These are phyloP conservation scores for Hyalella azteca DNA, from an alignment of 2,888 invertebrate species.

Conservation along the genomic window DNA sequence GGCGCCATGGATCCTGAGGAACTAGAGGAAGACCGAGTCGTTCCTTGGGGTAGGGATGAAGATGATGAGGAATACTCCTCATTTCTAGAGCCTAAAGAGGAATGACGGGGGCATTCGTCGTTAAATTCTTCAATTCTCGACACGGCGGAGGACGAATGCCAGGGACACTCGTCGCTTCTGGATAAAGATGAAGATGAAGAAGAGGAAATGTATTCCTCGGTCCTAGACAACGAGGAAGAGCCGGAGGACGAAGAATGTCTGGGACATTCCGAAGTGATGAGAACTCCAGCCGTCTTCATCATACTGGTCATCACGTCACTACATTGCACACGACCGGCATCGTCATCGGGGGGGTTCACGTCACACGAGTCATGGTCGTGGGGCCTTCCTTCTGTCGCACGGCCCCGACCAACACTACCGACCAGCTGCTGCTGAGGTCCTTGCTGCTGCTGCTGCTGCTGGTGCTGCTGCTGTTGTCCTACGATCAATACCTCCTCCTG, in stretches of 20 bases:
- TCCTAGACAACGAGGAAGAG: too few species aligned
- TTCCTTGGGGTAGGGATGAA: too few species aligned
- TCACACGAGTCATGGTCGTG: not conserved
- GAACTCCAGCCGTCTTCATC: too few species aligned
- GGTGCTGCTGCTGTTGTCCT: not conserved
- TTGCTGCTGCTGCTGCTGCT: not conserved
- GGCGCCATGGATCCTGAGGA: not conserved
- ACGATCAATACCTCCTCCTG: constrained; percentile 21
- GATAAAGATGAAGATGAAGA: too few species aligned
- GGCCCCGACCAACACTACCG: not conserved
- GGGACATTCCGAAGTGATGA: not conserved
- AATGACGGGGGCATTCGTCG: not conserved
- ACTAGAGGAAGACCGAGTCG: too few species aligned
- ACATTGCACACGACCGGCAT: too few species aligned
- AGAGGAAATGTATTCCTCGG: too few species aligned
- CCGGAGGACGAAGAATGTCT: not conserved
- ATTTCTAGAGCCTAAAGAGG: not conserved
- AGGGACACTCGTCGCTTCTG: constrained; percentile 7
- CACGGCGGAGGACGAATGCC: not conserved
- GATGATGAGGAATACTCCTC: not conserved
- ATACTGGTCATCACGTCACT: too few species aligned
- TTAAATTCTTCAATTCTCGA: not conserved
- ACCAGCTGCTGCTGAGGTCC: not conserved
- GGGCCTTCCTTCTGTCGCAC: not conserved
- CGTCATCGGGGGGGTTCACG: not conserved